These are phyloP conservation scores for Lampris megalopsis DNA, from an alignment of 2,113 vertebrate species.

Conservation along the genomic window DNA sequence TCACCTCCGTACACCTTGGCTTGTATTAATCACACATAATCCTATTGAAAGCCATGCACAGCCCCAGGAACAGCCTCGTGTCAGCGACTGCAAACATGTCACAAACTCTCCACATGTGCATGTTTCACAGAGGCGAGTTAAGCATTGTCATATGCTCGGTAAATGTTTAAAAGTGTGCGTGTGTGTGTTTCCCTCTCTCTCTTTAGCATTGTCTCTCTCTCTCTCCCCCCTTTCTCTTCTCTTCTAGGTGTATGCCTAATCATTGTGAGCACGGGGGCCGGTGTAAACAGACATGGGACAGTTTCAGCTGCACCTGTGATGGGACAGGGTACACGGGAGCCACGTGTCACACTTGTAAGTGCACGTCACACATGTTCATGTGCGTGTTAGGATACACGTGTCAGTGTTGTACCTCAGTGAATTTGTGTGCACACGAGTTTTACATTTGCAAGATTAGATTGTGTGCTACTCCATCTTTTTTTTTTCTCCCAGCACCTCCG, in stretches of 20 bases:
- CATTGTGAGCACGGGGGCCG: constrained; percentile 95
- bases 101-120: background rate
- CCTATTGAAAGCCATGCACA: too few species aligned
- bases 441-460: background rate
- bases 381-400: background rate
- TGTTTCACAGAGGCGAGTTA: background rate
- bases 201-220: background rate
- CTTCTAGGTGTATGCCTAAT: constrained; percentile 94
- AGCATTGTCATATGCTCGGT: background rate
- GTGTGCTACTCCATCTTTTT: constrained; percentile 4
- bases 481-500: background rate
- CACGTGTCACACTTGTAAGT: constrained; percentile 97
- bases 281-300: constrained; percentile 96
- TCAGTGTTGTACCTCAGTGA: background rate
- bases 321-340: constrained; percentile 94
- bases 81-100: background rate
- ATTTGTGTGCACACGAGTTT: background rate
- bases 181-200: background rate
- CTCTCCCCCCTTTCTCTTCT: background rate
- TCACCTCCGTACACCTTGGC: too few species aligned
- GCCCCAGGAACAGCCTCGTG: too few species aligned
- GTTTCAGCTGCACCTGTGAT: constrained; percentile 94
- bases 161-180: background rate
- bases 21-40: too few species aligned
- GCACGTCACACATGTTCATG: background rate